Evolutionary conservation across 2,797 vertebrate genomes (phyloP).

Genomic region (Falco peregrinus): DNA sequence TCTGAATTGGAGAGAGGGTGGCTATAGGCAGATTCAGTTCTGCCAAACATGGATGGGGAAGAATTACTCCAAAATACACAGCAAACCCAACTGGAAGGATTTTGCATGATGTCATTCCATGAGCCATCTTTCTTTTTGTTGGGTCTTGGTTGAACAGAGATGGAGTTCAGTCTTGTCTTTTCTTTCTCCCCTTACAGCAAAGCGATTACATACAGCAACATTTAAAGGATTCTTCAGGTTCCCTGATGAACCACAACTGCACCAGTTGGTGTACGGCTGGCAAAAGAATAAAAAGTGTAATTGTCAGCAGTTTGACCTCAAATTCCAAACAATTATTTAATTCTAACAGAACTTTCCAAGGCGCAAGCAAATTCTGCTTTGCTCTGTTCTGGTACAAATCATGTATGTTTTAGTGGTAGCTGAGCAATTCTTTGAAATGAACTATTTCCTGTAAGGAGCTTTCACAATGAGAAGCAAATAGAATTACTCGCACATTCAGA

Average conservation of each 20-base stretch:
- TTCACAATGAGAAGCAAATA: neutral
- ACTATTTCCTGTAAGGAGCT: neutral
- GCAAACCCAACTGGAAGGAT: neutral
- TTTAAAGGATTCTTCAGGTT: neutral
- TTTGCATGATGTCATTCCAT: neutral
- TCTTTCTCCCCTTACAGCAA: neutral
- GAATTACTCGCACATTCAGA: neutral
- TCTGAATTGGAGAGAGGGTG: neutral
- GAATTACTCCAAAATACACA: neutral
- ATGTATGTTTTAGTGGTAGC: neutral
- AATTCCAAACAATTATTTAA: neutral
- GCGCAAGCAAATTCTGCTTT: neutral
- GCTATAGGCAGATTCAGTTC: neutral
- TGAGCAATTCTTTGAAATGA: neutral
- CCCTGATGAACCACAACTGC: neutral
- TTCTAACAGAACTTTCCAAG: neutral
- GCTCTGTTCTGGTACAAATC: neutral
- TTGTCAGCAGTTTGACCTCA: neutral
- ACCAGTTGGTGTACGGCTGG: no score
- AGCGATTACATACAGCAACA: fast-evolving
- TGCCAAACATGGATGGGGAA: neutral
- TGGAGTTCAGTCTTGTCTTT: neutral
- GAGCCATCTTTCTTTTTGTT: neutral
- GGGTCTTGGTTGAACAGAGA: neutral
- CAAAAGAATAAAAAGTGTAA: neutral